Evolutionary conservation across 2,113 vertebrate species (phyloP).

Genomic region (Caretta caretta): DNA sequence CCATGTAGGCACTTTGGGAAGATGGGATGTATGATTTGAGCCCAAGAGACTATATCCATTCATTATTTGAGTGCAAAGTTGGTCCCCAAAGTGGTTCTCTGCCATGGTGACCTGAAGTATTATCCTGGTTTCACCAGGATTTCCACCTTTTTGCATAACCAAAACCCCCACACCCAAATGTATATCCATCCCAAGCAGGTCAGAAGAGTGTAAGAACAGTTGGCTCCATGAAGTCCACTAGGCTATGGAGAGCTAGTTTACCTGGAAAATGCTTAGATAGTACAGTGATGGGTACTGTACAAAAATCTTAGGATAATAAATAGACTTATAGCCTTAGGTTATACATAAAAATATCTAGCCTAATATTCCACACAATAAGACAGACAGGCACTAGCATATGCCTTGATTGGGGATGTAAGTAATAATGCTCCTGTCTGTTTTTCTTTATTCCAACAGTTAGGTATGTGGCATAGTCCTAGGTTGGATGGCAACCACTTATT

Average conservation of each 20-base stretch:
- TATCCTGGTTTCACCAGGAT: background rate
- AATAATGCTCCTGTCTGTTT: background rate
- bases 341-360: background rate
- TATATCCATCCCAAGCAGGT: background rate
- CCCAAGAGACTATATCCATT: background rate
- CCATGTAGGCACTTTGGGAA: background rate
- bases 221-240: background rate
- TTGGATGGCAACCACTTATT: background rate
- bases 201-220: background rate
- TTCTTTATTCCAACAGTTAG: background rate
- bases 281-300: background rate
- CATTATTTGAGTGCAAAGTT: background rate
- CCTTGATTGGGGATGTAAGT: background rate
- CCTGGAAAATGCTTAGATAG: background rate
- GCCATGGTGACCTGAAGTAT: fast-evolving
- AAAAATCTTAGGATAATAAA: background rate
- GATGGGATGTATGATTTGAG: background rate
- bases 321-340: background rate
- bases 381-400: background rate
- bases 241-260: background rate
- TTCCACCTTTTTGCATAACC: background rate
- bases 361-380: background rate
- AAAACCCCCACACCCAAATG: background rate
- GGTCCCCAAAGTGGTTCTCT: background rate
- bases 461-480: background rate